phyloP scores from a whole-genome alignment of 2,888 invertebrate genomes.

The Stenoptilia bipunctidactyla region DNA sequence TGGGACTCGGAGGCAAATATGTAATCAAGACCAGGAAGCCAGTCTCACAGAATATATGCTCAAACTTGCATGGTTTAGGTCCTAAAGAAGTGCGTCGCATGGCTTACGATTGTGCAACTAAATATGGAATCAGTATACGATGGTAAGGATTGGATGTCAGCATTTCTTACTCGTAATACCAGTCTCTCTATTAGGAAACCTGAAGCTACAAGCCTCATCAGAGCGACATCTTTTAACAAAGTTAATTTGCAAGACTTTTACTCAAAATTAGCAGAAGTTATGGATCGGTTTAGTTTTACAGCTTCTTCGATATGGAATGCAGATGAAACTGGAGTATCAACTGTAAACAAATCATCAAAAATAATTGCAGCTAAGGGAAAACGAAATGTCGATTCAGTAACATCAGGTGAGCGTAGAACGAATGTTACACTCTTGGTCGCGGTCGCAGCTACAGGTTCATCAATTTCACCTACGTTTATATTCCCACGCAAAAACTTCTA shows the following conservation, averaged over 20 bases:
- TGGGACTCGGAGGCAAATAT: slow-evolving; percentile 4
- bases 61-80: slow-evolving; percentile 12
- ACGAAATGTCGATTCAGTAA: slow-evolving; percentile 11
- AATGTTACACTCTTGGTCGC: slow-evolving; percentile 7
- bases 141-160: slow-evolving; percentile 9
- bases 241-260: slow-evolving; percentile 2
- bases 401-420: slow-evolving; percentile 8
- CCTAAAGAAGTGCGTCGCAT: slow-evolving; percentile 10
- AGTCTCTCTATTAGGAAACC: slow-evolving; percentile 8
- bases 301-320: slow-evolving; percentile 10
- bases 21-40: neutral
- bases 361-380: slow-evolving; percentile 9
- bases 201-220: slow-evolving; percentile 6
- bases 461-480: slow-evolving; percentile 12
- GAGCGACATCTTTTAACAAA: slow-evolving; percentile 8
- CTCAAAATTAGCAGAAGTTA: slow-evolving; percentile 4
- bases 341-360: slow-evolving; percentile 9
- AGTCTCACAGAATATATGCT: slow-evolving; percentile 7
- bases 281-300: slow-evolving; percentile 7
- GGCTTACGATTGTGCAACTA: slow-evolving; percentile 12
- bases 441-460: slow-evolving; percentile 9
- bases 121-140: slow-evolving; percentile 9
- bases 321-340: slow-evolving; percentile 8
- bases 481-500: slow-evolving; percentile 8
- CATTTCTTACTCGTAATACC: slow-evolving; percentile 6